Percentiles rank a stretch among this genome's conserved stretches.
These are phyloP conservation scores for Heliconius himera DNA, from an alignment of 1,140 invertebrate species.

Conservation along the genomic window DNA sequence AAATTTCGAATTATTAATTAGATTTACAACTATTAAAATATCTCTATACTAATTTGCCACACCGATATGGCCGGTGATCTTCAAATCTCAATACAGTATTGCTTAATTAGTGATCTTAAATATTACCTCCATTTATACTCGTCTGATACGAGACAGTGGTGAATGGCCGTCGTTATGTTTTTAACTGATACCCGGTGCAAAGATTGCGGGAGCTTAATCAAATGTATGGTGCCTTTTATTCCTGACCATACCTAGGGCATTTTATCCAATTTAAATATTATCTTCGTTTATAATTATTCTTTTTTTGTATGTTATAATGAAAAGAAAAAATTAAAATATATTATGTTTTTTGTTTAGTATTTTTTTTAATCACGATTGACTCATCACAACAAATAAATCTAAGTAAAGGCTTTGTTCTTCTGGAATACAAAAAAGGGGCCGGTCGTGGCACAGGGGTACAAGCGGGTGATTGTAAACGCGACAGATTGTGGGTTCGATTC, in stretches of 20 bases:
- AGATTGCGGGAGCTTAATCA: constrained; percentile 12
- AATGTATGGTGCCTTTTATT: constrained; percentile 6
- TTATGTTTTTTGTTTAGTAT: background rate
- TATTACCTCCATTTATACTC: constrained; percentile 12
- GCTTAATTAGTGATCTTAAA: constrained; percentile 8
- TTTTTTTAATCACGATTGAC: background rate
- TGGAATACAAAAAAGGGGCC: background rate
- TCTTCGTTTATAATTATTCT: background rate
- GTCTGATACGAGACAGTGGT: constrained; percentile 13
- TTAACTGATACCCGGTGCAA: constrained; percentile 8
- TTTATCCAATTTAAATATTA: constrained; percentile 11
- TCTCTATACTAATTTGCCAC: constrained; percentile 5
- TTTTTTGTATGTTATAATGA: background rate
- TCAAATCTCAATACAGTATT: constrained; percentile 18
- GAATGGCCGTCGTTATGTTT: constrained; percentile 11
- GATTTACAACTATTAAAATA: background rate
- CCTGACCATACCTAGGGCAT: background rate
- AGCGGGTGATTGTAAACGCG: no score
- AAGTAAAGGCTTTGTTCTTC: background rate
- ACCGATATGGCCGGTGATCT: constrained; percentile 3
- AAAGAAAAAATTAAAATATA: no score
- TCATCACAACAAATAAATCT: background rate
- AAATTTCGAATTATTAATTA: background rate
- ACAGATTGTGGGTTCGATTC: no score
- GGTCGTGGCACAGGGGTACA: no score